Evolutionary conservation across 2,888 invertebrate genomes (phyloP).

Genomic region (Dilophus febrilis): DNA sequence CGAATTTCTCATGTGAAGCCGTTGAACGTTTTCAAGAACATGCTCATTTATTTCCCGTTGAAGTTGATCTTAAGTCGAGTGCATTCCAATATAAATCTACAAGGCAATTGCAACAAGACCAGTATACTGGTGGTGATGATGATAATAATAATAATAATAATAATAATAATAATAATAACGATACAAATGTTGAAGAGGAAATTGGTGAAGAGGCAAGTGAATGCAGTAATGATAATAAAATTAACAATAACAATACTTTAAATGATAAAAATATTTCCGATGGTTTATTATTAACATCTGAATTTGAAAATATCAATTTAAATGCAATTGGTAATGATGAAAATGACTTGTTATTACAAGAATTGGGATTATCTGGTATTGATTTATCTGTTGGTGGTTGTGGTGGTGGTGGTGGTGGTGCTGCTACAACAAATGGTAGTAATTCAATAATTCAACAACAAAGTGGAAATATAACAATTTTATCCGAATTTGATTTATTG

Average conservation of each 20-base stretch:
- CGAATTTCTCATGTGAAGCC: conserved; percentile 50
- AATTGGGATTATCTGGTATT: conserved; percentile 38
- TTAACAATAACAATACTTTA: too few relatives aligned
- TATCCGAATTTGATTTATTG: too few relatives aligned
- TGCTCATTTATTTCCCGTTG: conserved; percentile 76
- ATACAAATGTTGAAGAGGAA: conserved; percentile 1
- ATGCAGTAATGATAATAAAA: background rate
- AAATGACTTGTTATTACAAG: conserved; percentile 30
- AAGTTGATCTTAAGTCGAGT: conserved; percentile 81
- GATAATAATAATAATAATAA: too few relatives aligned
- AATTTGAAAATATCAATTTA: conserved; percentile 9
- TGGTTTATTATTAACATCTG: background rate
- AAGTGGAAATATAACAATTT: too few relatives aligned
- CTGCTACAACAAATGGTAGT: too few relatives aligned
- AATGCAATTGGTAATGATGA: background rate
- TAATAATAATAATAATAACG: conserved; percentile 2
- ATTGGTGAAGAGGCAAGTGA: background rate
- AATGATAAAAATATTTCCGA: too few relatives aligned
- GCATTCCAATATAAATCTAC: conserved; percentile 76
- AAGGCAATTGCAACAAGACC: too few relatives aligned
- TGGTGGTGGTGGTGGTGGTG: too few relatives aligned
- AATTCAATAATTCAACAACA: too few relatives aligned
- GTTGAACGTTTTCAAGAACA: conserved; percentile 58
- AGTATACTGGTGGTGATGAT: too few relatives aligned
- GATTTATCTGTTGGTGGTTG: conserved; percentile 15